phyloP scores from a whole-genome alignment of 1,140 invertebrate species.

The Oppia nitens region DNA sequence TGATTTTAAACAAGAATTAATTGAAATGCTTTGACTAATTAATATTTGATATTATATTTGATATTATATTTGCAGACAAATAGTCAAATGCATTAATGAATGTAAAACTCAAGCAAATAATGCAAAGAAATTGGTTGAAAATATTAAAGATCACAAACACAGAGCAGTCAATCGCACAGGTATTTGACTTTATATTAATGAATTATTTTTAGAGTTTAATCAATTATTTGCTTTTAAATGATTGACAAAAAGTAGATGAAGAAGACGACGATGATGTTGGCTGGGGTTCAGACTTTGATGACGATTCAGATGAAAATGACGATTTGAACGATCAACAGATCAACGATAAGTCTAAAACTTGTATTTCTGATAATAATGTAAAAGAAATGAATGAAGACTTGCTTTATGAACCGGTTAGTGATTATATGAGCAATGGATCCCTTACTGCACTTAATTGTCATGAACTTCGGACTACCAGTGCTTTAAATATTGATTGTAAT shows the following conservation, averaged over 20 bases:
- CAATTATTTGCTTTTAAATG: background rate
- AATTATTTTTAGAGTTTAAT: slow-evolving; percentile 11
- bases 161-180: slow-evolving; percentile 14
- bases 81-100: slow-evolving; percentile 20
- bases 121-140: slow-evolving; percentile 17
- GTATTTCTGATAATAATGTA: background rate
- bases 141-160: slow-evolving; percentile 18
- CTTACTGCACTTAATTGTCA: background rate
- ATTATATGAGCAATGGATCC: background rate
- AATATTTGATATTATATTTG: background rate
- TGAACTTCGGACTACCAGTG: background rate
- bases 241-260: slow-evolving; percentile 10
- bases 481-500: background rate
- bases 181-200: slow-evolving; percentile 1
- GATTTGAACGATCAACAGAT: background rate
- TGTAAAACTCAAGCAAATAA: slow-evolving; percentile 20
- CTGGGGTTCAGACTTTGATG: slow-evolving; percentile 22
- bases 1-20: background rate
- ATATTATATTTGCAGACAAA: slow-evolving; percentile 13
- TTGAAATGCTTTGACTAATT: background rate
- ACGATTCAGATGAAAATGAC: slow-evolving; percentile 9
- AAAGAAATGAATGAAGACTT: background rate
- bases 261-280: slow-evolving; percentile 22
- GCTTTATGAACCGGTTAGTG: background rate
- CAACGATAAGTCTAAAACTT: background rate